Evolutionary conservation across 2,797 vertebrate species (phyloP).

Genomic region (Garrulus glandarius): DNA sequence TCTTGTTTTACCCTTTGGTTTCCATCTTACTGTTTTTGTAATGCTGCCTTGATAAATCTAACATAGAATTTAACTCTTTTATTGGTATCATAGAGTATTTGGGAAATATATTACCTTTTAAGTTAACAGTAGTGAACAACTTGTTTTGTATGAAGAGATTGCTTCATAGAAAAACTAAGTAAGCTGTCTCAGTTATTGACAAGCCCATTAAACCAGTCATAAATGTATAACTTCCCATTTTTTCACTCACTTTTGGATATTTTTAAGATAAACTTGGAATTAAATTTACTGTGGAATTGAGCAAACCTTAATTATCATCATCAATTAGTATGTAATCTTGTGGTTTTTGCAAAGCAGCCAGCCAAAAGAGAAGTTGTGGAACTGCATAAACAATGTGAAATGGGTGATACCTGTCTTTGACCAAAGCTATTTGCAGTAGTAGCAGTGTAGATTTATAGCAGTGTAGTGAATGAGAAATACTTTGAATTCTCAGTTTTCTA

Average conservation of each 20-base stretch:
- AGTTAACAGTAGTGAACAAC: background rate
- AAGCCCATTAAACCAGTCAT: background rate
- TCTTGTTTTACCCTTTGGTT: conserved; percentile 82
- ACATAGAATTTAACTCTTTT: conserved; percentile 26
- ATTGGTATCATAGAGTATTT: background rate
- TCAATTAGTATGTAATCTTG: conserved; percentile 54
- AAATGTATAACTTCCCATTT: background rate
- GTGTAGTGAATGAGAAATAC: background rate
- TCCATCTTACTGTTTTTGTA: conserved; percentile 74
- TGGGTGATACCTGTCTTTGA: background rate
- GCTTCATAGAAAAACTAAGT: background rate
- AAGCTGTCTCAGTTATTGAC: background rate
- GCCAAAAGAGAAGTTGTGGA: background rate
- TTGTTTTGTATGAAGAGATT: background rate
- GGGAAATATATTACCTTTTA: background rate
- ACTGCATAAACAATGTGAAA: background rate
- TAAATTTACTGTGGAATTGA: conserved; percentile 70
- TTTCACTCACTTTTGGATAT: conserved; percentile 10
- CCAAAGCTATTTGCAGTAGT: background rate
- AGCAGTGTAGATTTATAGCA: background rate
- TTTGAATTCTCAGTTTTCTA: background rate
- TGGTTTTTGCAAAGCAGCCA: background rate
- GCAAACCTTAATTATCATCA: conserved; percentile 69
- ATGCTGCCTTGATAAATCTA: conserved; percentile 39
- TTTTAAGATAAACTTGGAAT: background rate